phyloP scores from a whole-genome alignment of 2,888 invertebrate species.

The Chloromyia formosa region DNA sequence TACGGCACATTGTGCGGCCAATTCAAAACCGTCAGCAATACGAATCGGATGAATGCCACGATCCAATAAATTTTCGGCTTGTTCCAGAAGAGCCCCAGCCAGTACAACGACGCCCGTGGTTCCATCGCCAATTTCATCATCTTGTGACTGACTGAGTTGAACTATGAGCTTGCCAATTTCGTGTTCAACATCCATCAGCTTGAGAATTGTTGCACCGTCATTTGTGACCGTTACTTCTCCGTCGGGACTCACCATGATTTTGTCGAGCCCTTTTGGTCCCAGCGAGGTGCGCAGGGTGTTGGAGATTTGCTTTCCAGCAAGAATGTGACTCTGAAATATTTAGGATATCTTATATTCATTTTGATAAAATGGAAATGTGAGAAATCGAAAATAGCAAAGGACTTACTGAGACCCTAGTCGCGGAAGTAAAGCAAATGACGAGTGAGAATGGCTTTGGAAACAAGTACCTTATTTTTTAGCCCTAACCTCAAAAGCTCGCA shows the following conservation, averaged over 20 bases:
- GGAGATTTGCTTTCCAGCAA: constrained; percentile 94
- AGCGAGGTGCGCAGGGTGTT: constrained; percentile 90
- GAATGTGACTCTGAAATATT: constrained; percentile 89
- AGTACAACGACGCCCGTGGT: constrained; percentile 96
- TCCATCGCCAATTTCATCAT: constrained; percentile 99
- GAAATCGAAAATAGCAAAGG: background rate
- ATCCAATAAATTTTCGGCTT: constrained; percentile 91
- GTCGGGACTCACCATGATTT: constrained; percentile 96
- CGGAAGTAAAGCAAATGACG: too few species aligned
- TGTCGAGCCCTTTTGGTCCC: constrained; percentile 97
- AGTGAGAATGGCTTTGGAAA: too few species aligned
- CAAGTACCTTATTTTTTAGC: too few species aligned
- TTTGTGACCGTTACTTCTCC: constrained; percentile 98
- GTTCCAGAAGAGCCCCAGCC: constrained; percentile 89
- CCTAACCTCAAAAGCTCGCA: too few species aligned
- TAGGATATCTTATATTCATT: background rate
- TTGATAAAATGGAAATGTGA: background rate
- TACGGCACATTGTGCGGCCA: constrained; percentile 90
- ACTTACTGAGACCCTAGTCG: too few species aligned
- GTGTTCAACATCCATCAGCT: constrained; percentile 99
- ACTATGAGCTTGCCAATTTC: constrained; percentile 98
- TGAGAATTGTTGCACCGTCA: constrained; percentile 99
- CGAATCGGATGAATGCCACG: constrained; percentile 98
- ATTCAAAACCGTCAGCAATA: constrained; percentile 97
- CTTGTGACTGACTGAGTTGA: constrained; percentile 97